Conservation (phyloP, 2,888 invertebrate genomes). For the Agrotis exclamationis region DNA sequence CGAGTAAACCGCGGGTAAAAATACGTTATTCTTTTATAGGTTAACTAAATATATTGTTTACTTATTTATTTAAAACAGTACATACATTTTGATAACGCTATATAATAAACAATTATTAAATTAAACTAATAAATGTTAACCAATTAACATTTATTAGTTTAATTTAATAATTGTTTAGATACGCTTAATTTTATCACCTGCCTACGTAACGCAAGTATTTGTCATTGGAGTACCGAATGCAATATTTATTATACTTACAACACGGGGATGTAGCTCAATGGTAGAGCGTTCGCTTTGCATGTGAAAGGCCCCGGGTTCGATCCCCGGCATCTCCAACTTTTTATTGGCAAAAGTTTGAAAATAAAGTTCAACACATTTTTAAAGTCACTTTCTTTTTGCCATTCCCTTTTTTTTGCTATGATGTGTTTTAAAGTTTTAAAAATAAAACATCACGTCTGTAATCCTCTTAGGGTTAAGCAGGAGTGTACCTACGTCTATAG, state of each 20-base stretch:
- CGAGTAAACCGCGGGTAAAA: no score
- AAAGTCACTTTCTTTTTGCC: no score
- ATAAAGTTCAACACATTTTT: no score
- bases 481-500: not conserved
- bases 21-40: no score
- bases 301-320: slow-evolving; percentile 99
- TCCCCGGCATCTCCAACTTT: slow-evolving; percentile 96
- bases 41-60: no score
- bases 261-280: slow-evolving; percentile 96
- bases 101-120: no score
- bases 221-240: not conserved
- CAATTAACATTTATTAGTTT: no score
- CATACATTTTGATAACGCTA: no score
- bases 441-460: not conserved
- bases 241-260: not conserved
- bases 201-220: not conserved
- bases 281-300: slow-evolving; percentile 99
- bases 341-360: no score
- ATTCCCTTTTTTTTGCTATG: no score
- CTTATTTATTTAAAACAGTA: no score
- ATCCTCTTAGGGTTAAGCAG: not conserved
- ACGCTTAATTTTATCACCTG: not conserved
- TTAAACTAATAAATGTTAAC: no score
- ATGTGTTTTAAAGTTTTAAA: not conserved
- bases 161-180: not conserved